Conservation (phyloP, 2,797 vertebrate genomes). For the Poecilia gillii region DNA sequence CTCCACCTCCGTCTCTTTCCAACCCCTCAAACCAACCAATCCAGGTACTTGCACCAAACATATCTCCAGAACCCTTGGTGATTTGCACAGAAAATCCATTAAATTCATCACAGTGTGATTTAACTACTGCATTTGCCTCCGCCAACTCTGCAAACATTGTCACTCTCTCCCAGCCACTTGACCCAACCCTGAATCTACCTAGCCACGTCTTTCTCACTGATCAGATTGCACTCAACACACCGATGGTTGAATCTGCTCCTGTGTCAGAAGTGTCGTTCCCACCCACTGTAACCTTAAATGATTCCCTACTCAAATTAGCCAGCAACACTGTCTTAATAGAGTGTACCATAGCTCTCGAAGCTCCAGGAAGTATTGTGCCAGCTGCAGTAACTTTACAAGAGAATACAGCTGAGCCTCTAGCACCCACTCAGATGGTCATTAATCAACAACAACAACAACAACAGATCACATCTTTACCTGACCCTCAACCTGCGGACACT, state of each 20-base stretch:
- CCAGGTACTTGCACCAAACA: constrained; percentile 84
- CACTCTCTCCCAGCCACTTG: constrained; percentile 73
- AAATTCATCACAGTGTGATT: constrained; percentile 67
- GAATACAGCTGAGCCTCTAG: constrained; percentile 56
- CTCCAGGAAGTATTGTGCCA: constrained; percentile 67
- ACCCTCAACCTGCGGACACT: constrained; percentile 55
- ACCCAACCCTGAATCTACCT: constrained; percentile 70
- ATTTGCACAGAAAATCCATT: constrained; percentile 70
- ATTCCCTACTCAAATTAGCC: constrained; percentile 77
- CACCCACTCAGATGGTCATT: constrained; percentile 65
- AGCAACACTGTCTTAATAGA: constrained; percentile 84
- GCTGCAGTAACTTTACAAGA: constrained; percentile 65
- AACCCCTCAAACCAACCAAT: constrained; percentile 76
- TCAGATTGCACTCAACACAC: constrained; percentile 75
- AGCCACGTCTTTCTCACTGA: constrained; percentile 77
- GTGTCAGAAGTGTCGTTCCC: constrained; percentile 72
- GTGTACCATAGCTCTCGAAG: constrained; percentile 81
- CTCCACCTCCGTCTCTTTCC: constrained; percentile 73
- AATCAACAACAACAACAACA: constrained; percentile 73
- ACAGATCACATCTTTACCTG: constrained; percentile 62
- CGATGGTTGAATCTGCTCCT: constrained; percentile 67
- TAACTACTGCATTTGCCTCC: constrained; percentile 66
- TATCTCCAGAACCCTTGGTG: constrained; percentile 76
- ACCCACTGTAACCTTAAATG: constrained; percentile 69
- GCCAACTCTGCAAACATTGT: constrained; percentile 68